Evolutionary conservation across 2,797 vertebrate genomes (phyloP).

Genomic region (Coluber constrictor): DNA sequence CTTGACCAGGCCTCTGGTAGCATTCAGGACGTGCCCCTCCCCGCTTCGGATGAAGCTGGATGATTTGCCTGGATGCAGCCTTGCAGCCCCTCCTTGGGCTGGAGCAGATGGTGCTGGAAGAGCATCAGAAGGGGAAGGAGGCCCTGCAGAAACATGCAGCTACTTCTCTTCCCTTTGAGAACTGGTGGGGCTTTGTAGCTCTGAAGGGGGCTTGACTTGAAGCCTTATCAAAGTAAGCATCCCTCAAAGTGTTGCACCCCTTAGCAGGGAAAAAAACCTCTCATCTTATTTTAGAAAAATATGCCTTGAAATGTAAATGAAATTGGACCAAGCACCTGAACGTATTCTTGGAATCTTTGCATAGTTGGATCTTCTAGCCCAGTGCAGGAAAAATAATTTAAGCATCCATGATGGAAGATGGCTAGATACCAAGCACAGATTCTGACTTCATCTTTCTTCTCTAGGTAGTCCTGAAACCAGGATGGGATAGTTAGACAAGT

Average conservation of each 20-base stretch:
- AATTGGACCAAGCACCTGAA: not conserved
- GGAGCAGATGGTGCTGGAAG: not conserved
- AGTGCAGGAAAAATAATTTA: not conserved
- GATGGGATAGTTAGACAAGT: not conserved
- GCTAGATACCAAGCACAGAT: not conserved
- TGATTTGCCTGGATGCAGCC: not conserved
- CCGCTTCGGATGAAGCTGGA: not conserved
- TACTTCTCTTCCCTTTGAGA: not conserved
- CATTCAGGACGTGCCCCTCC: accelerated
- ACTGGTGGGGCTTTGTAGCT: not conserved
- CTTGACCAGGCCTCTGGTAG: no score
- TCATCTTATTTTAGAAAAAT: not conserved
- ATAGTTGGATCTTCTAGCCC: not conserved
- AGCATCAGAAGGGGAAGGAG: not conserved
- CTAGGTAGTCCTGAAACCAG: not conserved
- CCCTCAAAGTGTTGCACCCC: not conserved
- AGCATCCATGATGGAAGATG: not conserved
- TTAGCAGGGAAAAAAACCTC: not conserved
- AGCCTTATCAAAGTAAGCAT: not conserved
- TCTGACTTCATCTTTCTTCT: not conserved
- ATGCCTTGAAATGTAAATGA: not conserved
- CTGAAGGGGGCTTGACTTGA: not conserved
- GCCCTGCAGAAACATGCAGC: not conserved
- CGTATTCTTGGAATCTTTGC: not conserved
- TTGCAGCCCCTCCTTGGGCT: not conserved